These are phyloP conservation scores for Megaustenia siamemsis DNA, from an alignment of 2,888 invertebrate species.

Conservation along the genomic window DNA sequence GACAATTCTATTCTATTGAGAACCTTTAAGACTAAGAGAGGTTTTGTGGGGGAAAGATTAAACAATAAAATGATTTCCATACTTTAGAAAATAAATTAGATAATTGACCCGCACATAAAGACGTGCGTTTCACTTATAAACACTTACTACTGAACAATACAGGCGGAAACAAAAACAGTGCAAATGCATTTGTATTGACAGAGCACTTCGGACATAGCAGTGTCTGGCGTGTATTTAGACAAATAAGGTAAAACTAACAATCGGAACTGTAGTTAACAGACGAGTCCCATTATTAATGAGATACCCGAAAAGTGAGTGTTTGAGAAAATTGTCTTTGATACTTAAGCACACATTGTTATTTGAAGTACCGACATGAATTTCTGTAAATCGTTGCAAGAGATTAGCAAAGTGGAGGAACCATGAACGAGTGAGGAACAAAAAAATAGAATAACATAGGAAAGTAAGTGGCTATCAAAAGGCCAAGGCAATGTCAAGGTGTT, in stretches of 20 bases:
- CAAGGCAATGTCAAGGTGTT: too few species aligned
- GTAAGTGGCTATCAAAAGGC: too few species aligned
- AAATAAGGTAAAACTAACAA: background rate
- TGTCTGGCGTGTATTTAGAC: background rate
- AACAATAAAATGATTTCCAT: background rate
- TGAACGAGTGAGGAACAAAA: too few species aligned
- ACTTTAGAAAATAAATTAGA: too few species aligned
- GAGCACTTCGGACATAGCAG: background rate
- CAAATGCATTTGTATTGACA: background rate
- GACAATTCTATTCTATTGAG: too few species aligned
- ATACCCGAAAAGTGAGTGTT: conserved; percentile 2
- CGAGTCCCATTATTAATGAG: background rate
- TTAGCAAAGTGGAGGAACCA: too few species aligned
- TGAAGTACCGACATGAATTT: too few species aligned
- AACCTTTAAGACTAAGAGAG: too few species aligned
- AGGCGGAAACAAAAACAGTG: background rate
- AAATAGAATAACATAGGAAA: too few species aligned
- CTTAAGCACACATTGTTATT: background rate
- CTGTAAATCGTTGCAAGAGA: too few species aligned
- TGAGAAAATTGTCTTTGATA: background rate
- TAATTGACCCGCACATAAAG: background rate
- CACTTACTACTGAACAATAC: background rate
- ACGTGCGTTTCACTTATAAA: conserved; percentile 2
- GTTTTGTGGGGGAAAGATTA: background rate
- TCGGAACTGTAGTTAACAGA: background rate